Conservation (phyloP, 1,140 invertebrate species). For the Ips typographus region DNA sequence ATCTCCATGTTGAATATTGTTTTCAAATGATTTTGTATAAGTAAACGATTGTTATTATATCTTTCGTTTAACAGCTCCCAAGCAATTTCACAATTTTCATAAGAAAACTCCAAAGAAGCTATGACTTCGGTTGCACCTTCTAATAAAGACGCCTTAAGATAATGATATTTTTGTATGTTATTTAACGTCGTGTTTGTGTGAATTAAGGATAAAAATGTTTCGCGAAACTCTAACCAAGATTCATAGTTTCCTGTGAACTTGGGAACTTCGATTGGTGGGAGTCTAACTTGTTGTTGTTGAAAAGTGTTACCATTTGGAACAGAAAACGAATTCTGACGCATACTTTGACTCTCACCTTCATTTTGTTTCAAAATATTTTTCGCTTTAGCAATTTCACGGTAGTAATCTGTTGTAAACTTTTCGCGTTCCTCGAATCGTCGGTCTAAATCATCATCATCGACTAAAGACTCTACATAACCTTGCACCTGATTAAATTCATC, state of each 20-base stretch:
- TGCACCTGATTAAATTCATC: no score
- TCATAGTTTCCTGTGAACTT: slow-evolving; percentile 23
- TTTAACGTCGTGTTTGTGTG: background rate
- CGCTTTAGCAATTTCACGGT: no score
- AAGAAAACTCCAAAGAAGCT: slow-evolving; percentile 37
- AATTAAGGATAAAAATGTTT: slow-evolving; percentile 11
- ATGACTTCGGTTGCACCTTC: slow-evolving; percentile 42
- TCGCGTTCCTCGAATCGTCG: no score
- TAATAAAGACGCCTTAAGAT: slow-evolving; percentile 42
- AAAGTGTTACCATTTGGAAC: no score
- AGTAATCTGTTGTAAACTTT: no score
- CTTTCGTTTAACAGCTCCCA: slow-evolving; percentile 43
- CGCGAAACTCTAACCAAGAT: slow-evolving; percentile 11
- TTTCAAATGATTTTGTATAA: slow-evolving; percentile 31
- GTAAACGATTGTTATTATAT: slow-evolving; percentile 42
- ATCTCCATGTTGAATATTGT: slow-evolving; percentile 15
- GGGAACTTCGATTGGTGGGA: background rate
- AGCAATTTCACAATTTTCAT: slow-evolving; percentile 44
- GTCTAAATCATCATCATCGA: no score
- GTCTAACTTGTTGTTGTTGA: background rate
- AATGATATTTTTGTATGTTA: slow-evolving; percentile 12
- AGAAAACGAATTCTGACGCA: no score
- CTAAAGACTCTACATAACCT: no score
- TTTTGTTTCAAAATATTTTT: no score
- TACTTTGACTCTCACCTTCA: no score